Evolutionary conservation across 2,888 invertebrate genomes (phyloP), one percentile per base, ranked within the genome.

Genomic region (Morpho deidamia): DNA sequence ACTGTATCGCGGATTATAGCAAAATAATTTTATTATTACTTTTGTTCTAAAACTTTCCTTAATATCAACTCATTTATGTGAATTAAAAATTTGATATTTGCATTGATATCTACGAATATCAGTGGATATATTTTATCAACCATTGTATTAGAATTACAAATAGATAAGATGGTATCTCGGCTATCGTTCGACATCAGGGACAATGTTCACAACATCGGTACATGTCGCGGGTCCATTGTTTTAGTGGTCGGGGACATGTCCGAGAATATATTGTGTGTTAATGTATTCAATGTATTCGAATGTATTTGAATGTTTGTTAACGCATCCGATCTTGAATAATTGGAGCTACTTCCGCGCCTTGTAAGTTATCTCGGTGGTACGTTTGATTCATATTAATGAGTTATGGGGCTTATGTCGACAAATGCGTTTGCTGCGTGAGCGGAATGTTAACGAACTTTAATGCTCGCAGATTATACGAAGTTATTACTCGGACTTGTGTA

Each of bases 121-220:
- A 40, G 33, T 49, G 34, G 38, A 54, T 54, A 48, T 51, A 53
- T 11, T 51, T 48, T 46, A 59, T 59, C 59, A 59, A 55, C 51
- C 49, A 61, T 59, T 61, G 57, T 61, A 59, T 55, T 55, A 53
- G 39, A 55, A 55, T 55, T 52, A 43, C 39, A 48, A 44, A 45
- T 43, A 51, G 59, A 61, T 57, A 57, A 61, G 55, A 59, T 61
- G 33, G 37, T 52, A 53, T 56, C 53, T 41, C 32, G 7, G 11
- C 35, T 43, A 50, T 50, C 43, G 43, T 49, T 58, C 48, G 55
- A 61, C 55, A 59, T 46, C 51, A 41, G 38, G 42, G 43, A 49
- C 59, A 50, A 51, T 56, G 56, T 56, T 48, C 49, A 43, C 42
- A 53, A 49, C 33, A 44, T 35, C 11, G 46, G 42, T 42, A 14